Percentiles rank a stretch among this genome's conserved stretches.
phyloP scores from a whole-genome alignment of 2,888 invertebrate genomes.

The Mesoligia furuncula region DNA sequence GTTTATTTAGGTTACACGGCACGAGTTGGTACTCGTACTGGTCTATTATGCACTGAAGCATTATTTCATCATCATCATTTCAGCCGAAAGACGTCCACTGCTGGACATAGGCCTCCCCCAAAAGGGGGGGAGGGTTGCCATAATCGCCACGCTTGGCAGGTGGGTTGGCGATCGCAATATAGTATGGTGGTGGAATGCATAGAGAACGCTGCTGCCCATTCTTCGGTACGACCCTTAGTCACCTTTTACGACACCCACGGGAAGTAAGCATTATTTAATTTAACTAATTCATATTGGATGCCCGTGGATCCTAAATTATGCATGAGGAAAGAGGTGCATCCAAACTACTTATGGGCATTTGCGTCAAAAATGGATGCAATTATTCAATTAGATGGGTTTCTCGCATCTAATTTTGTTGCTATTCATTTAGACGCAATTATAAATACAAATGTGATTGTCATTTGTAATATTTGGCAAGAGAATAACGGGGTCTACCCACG shows the following conservation, averaged over 20 bases:
- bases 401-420: neutral
- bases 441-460: slow-evolving; percentile 10
- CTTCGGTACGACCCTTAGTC: too few species aligned
- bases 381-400: neutral
- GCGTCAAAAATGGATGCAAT: neutral
- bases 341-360: neutral
- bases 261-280: too few species aligned
- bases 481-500: slow-evolving; percentile 8
- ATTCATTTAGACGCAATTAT: slow-evolving; percentile 9
- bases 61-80: too few species aligned
- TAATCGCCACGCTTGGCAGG: too few species aligned
- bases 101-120: too few species aligned
- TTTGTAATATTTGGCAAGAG: slow-evolving; percentile 32
- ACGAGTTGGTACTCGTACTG: neutral
- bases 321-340: too few species aligned
- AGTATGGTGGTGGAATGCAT: too few species aligned
- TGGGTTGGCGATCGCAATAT: too few species aligned
- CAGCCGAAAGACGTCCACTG: too few species aligned
- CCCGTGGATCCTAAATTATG: neutral
- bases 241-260: too few species aligned
- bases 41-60: neutral
- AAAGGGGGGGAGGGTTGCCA: too few species aligned
- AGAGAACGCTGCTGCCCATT: too few species aligned
- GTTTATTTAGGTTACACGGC: neutral
- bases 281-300: neutral